Percentiles rank a stretch among this genome's conserved stretches.
Conservation (phyloP, 2,113 vertebrate genomes). For the Calonectris borealis region DNA sequence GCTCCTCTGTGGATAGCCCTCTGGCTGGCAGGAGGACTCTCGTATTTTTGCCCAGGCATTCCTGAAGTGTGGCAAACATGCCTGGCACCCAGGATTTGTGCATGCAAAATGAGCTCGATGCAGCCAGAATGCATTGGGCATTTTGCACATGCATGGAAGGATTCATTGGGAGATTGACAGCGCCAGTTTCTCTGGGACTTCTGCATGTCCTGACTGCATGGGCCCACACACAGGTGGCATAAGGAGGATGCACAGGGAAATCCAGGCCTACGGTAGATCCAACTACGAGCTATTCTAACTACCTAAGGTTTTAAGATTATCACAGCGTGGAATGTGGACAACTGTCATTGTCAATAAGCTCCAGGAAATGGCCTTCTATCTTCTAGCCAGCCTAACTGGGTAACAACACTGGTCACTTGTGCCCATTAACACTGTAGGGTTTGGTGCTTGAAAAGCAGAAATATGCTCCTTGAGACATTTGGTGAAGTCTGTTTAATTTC, state of each 20-base stretch:
- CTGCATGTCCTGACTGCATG: background rate
- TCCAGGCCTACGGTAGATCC: background rate
- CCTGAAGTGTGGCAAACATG: background rate
- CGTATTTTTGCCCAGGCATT: background rate
- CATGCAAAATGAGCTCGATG: background rate
- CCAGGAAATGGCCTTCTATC: background rate
- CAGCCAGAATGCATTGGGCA: fast-evolving
- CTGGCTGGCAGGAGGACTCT: background rate
- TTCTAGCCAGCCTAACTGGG: background rate
- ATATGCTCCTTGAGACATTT: background rate
- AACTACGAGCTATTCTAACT: background rate
- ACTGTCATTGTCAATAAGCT: background rate
- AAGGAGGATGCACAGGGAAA: background rate
- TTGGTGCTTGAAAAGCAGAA: background rate
- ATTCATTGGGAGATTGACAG: background rate
- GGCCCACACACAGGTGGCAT: background rate
- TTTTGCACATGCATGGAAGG: background rate
- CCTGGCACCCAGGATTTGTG: background rate
- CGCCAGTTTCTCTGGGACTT: background rate
- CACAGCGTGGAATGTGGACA: background rate
- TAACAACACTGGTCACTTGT: background rate
- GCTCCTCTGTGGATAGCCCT: background rate
- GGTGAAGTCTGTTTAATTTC: background rate
- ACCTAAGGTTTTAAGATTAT: background rate
- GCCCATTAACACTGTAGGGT: background rate